These are phyloP conservation scores for Semicossyphus pulcher DNA, from an alignment of 2,113 vertebrate genomes.

Conservation along the genomic window DNA sequence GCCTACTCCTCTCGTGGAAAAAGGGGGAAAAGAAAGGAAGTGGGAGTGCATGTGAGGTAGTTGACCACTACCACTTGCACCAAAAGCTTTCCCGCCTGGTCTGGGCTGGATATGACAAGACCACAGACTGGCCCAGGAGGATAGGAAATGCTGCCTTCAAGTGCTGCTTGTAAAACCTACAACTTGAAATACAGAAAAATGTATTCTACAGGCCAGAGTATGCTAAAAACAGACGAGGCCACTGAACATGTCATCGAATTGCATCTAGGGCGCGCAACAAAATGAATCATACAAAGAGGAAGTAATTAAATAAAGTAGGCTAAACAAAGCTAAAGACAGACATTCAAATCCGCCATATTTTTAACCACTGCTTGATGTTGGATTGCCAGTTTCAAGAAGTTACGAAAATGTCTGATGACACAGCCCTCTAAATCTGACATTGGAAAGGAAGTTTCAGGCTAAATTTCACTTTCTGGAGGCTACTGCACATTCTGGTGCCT, in stretches of 20 bases:
- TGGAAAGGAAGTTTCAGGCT: too few relatives aligned
- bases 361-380: background rate
- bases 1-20: conserved; percentile 54
- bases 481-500: too few relatives aligned
- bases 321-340: background rate
- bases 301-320: too few relatives aligned
- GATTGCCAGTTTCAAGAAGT: too few relatives aligned
- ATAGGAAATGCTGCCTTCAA: conserved; percentile 39
- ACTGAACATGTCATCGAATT: background rate
- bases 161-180: conserved; percentile 9
- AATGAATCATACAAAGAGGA: background rate
- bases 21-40: conserved; percentile 48
- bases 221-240: background rate
- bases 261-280: background rate
- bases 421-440: too few relatives aligned
- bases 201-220: background rate
- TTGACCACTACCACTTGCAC: conserved; percentile 28
- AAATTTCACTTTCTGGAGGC: too few relatives aligned
- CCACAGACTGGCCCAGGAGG: conserved; percentile 22
- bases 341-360: background rate
- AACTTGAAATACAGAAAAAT: background rate
- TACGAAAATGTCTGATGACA: too few relatives aligned
- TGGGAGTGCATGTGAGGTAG: conserved; percentile 40
- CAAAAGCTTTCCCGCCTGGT: conserved; percentile 64
- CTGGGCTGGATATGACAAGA: conserved; percentile 26